These are phyloP conservation scores for Copidosoma floridanum DNA, from an alignment of 1,140 invertebrate genomes.

Conservation along the genomic window DNA sequence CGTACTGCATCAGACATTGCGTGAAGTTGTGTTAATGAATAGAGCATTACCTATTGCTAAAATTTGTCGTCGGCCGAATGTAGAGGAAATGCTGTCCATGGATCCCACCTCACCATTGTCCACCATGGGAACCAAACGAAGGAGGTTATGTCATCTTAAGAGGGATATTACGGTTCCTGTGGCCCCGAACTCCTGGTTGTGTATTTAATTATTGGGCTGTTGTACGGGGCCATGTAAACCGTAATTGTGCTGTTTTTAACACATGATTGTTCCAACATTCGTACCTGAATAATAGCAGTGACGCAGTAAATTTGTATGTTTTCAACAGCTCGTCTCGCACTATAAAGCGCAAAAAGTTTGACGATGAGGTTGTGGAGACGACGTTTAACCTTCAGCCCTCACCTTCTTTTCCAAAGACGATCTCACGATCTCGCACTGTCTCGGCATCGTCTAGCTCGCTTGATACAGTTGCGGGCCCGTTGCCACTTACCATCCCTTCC, in stretches of 20 bases:
- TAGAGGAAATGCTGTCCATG: too few relatives aligned
- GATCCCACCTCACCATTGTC: conserved; percentile 46
- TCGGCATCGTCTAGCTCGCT: conserved; percentile 51
- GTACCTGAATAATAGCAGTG: neutral
- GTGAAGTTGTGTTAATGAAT: too few relatives aligned
- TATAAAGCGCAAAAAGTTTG: conserved; percentile 93
- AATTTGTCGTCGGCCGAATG: too few relatives aligned
- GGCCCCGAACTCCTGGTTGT: too few relatives aligned
- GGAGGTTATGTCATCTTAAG: conserved; percentile 41
- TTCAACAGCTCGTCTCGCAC: conserved; percentile 79
- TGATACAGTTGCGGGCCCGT: conserved; percentile 47
- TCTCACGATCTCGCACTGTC: conserved; percentile 58
- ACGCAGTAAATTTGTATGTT: neutral
- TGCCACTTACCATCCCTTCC: conserved; percentile 50
- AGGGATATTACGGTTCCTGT: too few relatives aligned
- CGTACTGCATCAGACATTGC: too few relatives aligned
- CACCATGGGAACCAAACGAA: conserved; percentile 49
- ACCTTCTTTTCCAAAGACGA: conserved; percentile 61
- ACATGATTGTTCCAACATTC: neutral
- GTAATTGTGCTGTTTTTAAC: neutral
- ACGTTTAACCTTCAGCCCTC: conserved; percentile 72
- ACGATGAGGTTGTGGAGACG: conserved; percentile 90
- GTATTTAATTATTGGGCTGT: neutral
- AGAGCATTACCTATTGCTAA: too few relatives aligned
- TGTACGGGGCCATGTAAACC: neutral